Conservation (phyloP, 2,113 vertebrate genomes). For the Phalacrocorax pelagicus region DNA sequence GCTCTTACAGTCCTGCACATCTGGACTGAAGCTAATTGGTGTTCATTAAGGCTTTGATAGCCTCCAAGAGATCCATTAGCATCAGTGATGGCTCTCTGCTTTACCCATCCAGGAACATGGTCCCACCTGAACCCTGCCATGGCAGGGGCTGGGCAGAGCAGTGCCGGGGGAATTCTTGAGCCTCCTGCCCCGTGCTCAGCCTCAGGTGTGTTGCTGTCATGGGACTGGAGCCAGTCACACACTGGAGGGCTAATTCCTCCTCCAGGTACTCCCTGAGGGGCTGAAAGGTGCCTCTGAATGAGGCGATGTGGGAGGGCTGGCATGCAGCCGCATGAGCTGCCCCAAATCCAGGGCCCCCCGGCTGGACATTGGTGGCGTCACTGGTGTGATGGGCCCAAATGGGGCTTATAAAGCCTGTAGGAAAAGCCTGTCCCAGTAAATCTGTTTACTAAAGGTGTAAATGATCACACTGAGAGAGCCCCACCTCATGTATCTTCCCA, state of each 20-base stretch:
- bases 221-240: not conserved
- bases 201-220: not conserved
- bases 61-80: not conserved
- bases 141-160: not conserved
- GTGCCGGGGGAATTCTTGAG: not conserved
- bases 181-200: accelerated
- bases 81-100: not conserved
- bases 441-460: not conserved
- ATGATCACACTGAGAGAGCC: not conserved
- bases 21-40: not conserved
- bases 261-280: not conserved
- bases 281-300: not conserved
- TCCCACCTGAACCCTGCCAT: not conserved
- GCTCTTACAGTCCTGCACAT: not conserved
- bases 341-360: not conserved
- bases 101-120: not conserved
- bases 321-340: not conserved
- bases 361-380: not conserved
- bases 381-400: not conserved
- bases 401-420: not conserved
- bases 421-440: not conserved
- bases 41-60: not conserved
- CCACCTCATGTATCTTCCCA: not conserved
- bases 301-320: not conserved
- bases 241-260: not conserved